Conservation (phyloP, 1,140 invertebrate species). For the Eufriesea mexicana region DNA sequence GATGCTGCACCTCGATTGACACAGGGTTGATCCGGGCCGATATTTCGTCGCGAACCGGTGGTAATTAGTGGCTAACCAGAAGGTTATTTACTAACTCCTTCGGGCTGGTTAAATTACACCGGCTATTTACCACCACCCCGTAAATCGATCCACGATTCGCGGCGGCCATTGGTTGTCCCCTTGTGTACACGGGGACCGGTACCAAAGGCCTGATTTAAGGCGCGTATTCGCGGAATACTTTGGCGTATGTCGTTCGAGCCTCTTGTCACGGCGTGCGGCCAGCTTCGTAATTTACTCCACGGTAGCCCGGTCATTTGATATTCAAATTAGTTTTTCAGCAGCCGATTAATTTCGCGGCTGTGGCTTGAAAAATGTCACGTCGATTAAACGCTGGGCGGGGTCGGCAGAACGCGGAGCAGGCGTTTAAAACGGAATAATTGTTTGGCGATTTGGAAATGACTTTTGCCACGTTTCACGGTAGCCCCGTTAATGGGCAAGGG, state of each 20-base stretch:
- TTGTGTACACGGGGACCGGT: conserved; percentile 17
- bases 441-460: background rate
- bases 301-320: conserved; percentile 41
- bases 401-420: too few relatives aligned
- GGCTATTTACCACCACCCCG: conserved; percentile 65
- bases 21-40: conserved; percentile 11
- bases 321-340: conserved; percentile 54
- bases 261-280: conserved; percentile 18
- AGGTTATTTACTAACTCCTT: conserved; percentile 72
- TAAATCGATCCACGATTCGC: conserved; percentile 64
- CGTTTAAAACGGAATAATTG: background rate
- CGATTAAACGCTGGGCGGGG: background rate
- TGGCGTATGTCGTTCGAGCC: conserved; percentile 41
- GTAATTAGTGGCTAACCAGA: conserved; percentile 46
- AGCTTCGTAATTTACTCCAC: conserved; percentile 40
- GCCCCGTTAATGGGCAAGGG: background rate
- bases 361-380: background rate
- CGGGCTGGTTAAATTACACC: conserved; percentile 65
- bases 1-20: conserved; percentile 2
- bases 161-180: background rate
- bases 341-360: conserved; percentile 32
- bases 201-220: conserved; percentile 44
- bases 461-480: background rate
- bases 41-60: conserved; percentile 19
- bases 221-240: conserved; percentile 33